Evolutionary conservation across 1,140 invertebrate genomes (phyloP).

Genomic region (Drosophila simulans): DNA sequence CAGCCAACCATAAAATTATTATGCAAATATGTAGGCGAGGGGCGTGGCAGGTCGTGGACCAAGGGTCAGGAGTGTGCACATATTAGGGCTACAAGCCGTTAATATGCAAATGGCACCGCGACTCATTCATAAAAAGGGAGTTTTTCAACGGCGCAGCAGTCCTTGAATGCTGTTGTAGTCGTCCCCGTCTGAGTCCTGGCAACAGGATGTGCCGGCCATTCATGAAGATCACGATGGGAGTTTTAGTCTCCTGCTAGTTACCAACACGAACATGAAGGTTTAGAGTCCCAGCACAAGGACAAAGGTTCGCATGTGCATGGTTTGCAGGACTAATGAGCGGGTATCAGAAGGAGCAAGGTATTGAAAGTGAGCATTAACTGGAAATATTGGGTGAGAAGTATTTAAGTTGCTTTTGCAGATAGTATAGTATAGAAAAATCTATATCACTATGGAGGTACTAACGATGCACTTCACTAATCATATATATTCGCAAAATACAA

Average conservation of each 20-base stretch:
- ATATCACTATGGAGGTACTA: too few relatives aligned
- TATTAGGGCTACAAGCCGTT: slow-evolving; percentile 76
- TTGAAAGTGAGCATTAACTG: slow-evolving; percentile 38
- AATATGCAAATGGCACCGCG: slow-evolving; percentile 72
- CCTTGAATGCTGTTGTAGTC: slow-evolving; percentile 24
- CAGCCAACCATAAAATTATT: slow-evolving; percentile 78
- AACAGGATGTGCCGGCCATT: slow-evolving; percentile 52
- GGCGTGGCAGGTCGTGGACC: slow-evolving; percentile 8
- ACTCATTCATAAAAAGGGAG: slow-evolving; percentile 52
- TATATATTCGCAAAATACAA: too few relatives aligned
- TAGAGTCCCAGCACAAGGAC: slow-evolving; percentile 36
- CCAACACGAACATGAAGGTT: not conserved
- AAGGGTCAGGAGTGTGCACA: slow-evolving; percentile 52
- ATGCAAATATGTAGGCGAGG: slow-evolving; percentile 61
- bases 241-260: not conserved
- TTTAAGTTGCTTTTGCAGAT: too few relatives aligned
- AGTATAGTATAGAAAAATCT: too few relatives aligned
- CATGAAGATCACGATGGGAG: slow-evolving; percentile 30
- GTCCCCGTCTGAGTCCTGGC: slow-evolving; percentile 34
- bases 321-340: slow-evolving; percentile 51
- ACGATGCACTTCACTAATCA: too few relatives aligned
- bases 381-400: not conserved
- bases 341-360: slow-evolving; percentile 16
- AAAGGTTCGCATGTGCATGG: slow-evolving; percentile 42
- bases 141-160: slow-evolving; percentile 32